Base-by-base conservation (phyloP, 2,888 invertebrate genomes). In the Sturmia bella region DNA sequence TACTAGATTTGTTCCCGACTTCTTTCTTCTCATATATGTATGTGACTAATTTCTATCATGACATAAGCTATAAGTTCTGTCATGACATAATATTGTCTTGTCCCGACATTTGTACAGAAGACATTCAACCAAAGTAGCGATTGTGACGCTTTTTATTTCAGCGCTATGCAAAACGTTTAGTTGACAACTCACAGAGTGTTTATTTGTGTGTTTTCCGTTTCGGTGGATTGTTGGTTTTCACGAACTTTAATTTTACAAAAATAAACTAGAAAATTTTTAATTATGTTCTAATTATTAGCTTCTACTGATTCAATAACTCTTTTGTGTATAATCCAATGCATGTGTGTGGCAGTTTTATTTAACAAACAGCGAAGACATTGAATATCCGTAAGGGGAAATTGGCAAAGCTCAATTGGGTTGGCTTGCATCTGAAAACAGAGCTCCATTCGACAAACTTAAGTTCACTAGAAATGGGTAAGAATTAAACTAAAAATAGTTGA, bases 201-300 rank as follows among this genome's bases (percentile, higher is more conserved):
- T 78, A 72, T 70, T 77, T 78, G 59, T 79, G 66, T 73, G 66
- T 79, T 68, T 68, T 79, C 73, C 79, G 9, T 66, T 68, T 61
- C 39, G 39, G 37, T 54, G 52, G 52, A 39, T 72, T 73, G 39
- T 39, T 59, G 32, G 37, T 54, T 54, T 61, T 63, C 61, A 39
- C 41, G 39, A 27, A 50, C 27, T 74, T 56, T 45, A 69, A 63
- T 75, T 74, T 63, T 48, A 69, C 27, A 43, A 57, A 72, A 68
- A 69, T n/a, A 63, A 69, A 48, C 19, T 32, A 41, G 57, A 61
- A 45, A 66, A n/a, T n/a, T 24, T 56, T 57, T 52, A 41, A 41
- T n/a, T 61, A 64, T 57, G 45, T 52, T 50, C 72, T 32, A 39
- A 41, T 78, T 24, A 41, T 24, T n/a, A 61, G 37, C 24, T 50